phyloP scores from a whole-genome alignment of 1,140 invertebrate species.

The Listronotus bonariensis region DNA sequence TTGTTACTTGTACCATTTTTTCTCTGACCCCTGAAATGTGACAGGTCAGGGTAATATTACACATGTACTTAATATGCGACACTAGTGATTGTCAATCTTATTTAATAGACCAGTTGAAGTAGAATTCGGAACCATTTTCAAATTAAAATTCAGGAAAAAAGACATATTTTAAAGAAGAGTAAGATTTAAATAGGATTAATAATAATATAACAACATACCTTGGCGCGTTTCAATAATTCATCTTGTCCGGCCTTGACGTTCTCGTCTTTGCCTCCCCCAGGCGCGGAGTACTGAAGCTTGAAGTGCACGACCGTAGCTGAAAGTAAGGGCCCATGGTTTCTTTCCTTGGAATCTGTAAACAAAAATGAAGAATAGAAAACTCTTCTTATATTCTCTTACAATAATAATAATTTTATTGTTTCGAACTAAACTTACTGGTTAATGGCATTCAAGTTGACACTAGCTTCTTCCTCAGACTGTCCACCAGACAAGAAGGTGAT shows the following conservation, averaged over 20 bases:
- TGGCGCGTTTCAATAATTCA: slow-evolving; percentile 90
- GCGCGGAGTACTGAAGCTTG: slow-evolving; percentile 91
- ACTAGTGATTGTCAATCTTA: no score
- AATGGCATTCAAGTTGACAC: slow-evolving; percentile 92
- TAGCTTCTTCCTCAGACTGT: slow-evolving; percentile 95
- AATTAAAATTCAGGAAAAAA: no score
- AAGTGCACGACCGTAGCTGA: slow-evolving; percentile 91
- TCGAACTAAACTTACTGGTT: slow-evolving; percentile 67
- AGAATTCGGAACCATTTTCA: no score
- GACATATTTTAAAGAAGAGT: no score
- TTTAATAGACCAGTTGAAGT: no score
- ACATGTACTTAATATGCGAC: no score
- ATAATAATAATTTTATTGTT: no score
- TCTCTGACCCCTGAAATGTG: no score
- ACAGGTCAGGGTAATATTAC: no score
- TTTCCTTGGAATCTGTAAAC: slow-evolving; percentile 59
- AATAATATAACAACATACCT: slow-evolving; percentile 65
- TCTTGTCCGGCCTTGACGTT: slow-evolving; percentile 83
- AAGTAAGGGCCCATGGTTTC: slow-evolving; percentile 94
- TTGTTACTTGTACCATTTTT: no score
- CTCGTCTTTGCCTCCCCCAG: slow-evolving; percentile 90
- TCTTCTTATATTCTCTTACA: background rate
- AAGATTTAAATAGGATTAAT: no score
- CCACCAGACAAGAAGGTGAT: slow-evolving; percentile 95
- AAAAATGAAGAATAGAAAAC: background rate